Evolutionary conservation across 2,888 invertebrate genomes (phyloP), one percentile per base, ranked within the genome.

Genomic region (Adelphocoris suturalis): DNA sequence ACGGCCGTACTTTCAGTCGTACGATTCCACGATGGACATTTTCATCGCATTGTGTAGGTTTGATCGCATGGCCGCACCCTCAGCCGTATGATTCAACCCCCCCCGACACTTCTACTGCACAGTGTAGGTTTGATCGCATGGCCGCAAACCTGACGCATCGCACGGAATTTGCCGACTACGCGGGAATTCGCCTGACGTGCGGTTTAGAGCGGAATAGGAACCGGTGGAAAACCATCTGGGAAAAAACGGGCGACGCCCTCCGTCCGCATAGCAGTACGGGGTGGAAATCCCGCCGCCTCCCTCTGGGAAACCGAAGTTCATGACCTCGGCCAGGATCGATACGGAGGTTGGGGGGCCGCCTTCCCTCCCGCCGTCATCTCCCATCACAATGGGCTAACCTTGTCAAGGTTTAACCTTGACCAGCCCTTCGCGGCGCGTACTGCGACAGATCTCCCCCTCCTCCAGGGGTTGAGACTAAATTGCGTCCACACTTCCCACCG

Each of bases 331-430:
- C n/a, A 47, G 47, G 78, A 47, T 46, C 37, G 47, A 78, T 78
- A 78, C 46, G 78, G 78, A 46, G 78, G 47, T 19, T 19, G 37
- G 28, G 12, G 28, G n/a, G n/a, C n/a, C n/a, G 46, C 5, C 47
- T 27, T 19, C 23, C 68, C 68, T 27, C 23, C 68, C 27, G 11
- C 68, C 27, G 11, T 27, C 68, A 27, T 27, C 68, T 68, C 68
- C 68, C 52, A 48, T 52, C 82, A 48, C 82, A 82, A 52, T 52
- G 52, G 82, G 23, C 37, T 61, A 85, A 85, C 85, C 85, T 85
- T 85, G 85, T 55, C 57, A 85, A 85, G 85, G 85, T 85, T 85
- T 85, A 85, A 85, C 85, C 85, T 85, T 85, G 85, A 85, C 85
- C 85, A 85, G 46, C 48, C 82, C 82, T 85, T 85, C 16, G 85